Evolutionary conservation across 2,888 invertebrate genomes (phyloP), one percentile per base, ranked within the genome.

Genomic region (Latheticus oryzae): DNA sequence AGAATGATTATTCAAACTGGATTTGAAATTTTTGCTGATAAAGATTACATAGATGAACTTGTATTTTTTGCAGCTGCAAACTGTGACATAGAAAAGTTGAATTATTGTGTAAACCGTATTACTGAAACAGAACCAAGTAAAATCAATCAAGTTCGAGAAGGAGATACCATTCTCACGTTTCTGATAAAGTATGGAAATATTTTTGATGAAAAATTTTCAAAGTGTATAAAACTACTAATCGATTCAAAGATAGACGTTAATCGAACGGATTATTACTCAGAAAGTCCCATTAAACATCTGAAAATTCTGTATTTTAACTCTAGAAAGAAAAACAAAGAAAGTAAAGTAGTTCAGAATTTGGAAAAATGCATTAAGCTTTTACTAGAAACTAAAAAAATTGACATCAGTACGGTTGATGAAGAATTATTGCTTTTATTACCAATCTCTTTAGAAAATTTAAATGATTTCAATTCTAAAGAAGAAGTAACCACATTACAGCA

Each of bases 241-340:
- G 81, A 83, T 68, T 79, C 80, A 5, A 82, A 82, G 1, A 81
- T 83, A 38, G 81, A 84, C 66, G 81, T 82, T 0, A 85, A 85
- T 68, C 77, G 83, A 23, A 80, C 83, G 0, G 83, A 86, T 70
- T 48, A 56, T 7, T 60, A 53, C 26, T 59, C 57, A 11, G 42
- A 55, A 9, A 62, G 60, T n/a, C 64, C 68, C 4, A 24, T 51
- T 13, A 3, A 2, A n/a, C 35, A 45, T 7, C 26, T 54, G 1
- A 7, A 12, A 2, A 32, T 16, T 21, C 9, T 26, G 5, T 51
- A 30, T 15, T 3, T 8, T 5, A 23, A 9, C 5, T 51, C 12
- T 15, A 13, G 1, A 33, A 23, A 19, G 26, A 17, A 16, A 15
- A 8, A 9, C 5, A 2, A 40, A 16, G n/a, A 53, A 53, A 53